phyloP scores from a whole-genome alignment of 2,113 vertebrate species.

The Istiophorus platypterus region DNA sequence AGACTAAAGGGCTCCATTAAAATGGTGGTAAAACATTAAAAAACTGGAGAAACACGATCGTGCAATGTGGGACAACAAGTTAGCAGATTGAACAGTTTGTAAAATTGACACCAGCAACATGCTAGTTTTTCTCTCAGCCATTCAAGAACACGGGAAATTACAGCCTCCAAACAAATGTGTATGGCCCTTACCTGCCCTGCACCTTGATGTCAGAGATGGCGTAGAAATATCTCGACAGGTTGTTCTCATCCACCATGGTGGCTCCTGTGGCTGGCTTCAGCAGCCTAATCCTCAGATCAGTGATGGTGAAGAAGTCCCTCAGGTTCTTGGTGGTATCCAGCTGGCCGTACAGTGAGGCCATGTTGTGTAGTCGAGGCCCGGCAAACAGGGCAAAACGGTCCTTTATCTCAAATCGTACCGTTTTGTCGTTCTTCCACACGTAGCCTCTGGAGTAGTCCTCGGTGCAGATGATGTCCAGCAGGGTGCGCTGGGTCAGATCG shows the following conservation, averaged over 20 bases:
- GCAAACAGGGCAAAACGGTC: constrained; percentile 98
- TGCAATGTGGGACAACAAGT: not conserved
- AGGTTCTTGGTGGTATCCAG: constrained; percentile 99
- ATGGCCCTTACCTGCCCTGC: constrained; percentile 92
- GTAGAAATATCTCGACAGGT: constrained; percentile 97
- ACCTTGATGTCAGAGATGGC: constrained; percentile 99
- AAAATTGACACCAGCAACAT: not conserved
- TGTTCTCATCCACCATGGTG: constrained; percentile 95
- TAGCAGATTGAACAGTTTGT: not conserved
- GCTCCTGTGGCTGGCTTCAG: constrained; percentile 96
- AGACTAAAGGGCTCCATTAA: not conserved
- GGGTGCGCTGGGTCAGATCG: constrained; percentile 93
- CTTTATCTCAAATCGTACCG: constrained; percentile 98
- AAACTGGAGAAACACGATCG: not conserved
- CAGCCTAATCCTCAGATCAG: constrained; percentile 95
- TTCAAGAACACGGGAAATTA: not conserved
- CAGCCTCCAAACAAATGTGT: not conserved
- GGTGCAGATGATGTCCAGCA: constrained; percentile 99
- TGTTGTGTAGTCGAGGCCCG: constrained; percentile 95
- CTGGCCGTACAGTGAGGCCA: constrained; percentile 98
- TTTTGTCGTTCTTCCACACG: constrained; percentile 96
- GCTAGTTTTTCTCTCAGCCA: not conserved
- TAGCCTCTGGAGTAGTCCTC: constrained; percentile 98
- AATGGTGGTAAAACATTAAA: not conserved
- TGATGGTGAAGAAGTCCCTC: constrained; percentile 99